Base-by-base conservation (phyloP, 2,113 vertebrate species). In the Talpa occidentalis region DNA sequence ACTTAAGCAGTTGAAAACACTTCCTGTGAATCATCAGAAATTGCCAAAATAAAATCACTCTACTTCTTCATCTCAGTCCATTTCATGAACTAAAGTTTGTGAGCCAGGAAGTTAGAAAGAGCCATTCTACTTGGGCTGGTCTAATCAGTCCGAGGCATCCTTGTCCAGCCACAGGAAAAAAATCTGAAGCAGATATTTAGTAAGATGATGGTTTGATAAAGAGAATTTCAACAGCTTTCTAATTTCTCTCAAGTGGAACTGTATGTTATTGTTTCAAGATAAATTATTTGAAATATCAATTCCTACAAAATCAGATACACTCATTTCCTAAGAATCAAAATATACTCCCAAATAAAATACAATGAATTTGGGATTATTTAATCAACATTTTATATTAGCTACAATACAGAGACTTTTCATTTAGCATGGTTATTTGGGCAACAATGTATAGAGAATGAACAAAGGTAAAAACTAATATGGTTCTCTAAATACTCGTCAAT, bases 281-380 rank as follows among this genome's bases (percentile, higher is more conserved):
- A 78, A 1, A 89, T 8, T 70, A 26, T 79, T 76, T 80, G n/a
- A 88, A 86, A 49, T 72, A 89, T 59, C 32, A 82, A 74, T 24
- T 77, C 17, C 30, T 92, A 85, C 4, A 54, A 91, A 70, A 44
- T 80, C 76, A 87, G 59, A 69, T 60, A 77, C 1, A 62, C 52
- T 88, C 19, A 82, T 70, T 85, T 88, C 37, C 16, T 85, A 95
- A 95, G 28, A 79, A 76, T 90, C 64, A 87, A 92, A 80, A 82
- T 73, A 10, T 17, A 91, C 74, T 77, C 22, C 12, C 44, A 85
- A 91, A 66, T 91, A 74, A 93, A 79, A 56, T 47, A 60, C 42
- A 88, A 88, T 64, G 35, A 85, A 84, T 56, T 67, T 70, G 32
- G 26, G 42, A 80, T 85, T 88, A 92, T 56, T 86, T 88, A 52